phyloP scores from a whole-genome alignment of 2,888 invertebrate genomes.

The Megalurothrips usitatus region DNA sequence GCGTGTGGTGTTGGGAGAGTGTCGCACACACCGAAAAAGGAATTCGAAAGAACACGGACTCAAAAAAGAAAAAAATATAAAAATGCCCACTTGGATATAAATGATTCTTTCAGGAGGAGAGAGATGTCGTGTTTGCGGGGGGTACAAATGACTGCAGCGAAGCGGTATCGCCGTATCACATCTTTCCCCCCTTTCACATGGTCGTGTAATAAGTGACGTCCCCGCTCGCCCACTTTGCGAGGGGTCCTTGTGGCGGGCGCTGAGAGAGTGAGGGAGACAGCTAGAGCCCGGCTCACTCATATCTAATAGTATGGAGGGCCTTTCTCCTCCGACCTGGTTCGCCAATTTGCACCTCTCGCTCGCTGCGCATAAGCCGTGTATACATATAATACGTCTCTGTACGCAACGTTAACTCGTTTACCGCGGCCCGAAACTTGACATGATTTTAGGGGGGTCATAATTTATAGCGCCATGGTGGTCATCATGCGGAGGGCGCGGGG shows the following conservation, averaged over 20 bases:
- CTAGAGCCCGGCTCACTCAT: background rate
- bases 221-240: background rate
- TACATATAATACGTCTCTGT: too few species aligned
- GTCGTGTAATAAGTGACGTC: background rate
- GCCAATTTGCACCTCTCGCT: constrained; percentile 15
- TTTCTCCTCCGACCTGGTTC: background rate
- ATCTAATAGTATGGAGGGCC: background rate
- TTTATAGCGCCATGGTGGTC: constrained; percentile 16
- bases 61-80: too few species aligned
- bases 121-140: too few species aligned
- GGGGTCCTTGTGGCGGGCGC: background rate
- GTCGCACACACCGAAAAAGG: too few species aligned
- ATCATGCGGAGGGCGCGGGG: background rate
- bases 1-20: too few species aligned
- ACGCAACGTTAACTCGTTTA: background rate
- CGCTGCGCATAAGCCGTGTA: too few species aligned
- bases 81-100: too few species aligned
- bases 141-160: too few species aligned
- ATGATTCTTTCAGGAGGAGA: too few species aligned
- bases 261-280: background rate
- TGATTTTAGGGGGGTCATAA: constrained; percentile 17
- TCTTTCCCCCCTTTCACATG: too few species aligned
- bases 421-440: background rate
- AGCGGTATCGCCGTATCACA: too few species aligned
- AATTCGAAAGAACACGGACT: too few species aligned